Base-by-base conservation (phyloP, 2,888 invertebrate genomes). In the Ischnus inquisitorius region DNA sequence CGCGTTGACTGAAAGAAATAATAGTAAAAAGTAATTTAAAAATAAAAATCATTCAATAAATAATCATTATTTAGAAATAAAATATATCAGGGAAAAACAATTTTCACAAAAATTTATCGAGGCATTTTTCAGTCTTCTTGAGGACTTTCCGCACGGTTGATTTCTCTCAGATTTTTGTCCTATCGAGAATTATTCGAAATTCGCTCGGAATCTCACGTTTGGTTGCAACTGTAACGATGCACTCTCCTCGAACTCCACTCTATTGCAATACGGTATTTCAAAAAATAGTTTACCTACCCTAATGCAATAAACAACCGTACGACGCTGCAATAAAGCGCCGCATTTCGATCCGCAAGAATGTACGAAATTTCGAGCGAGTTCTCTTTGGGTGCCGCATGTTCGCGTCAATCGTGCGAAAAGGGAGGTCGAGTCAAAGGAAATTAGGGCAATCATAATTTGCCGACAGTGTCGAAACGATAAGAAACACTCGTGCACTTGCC, bases 371-470 rank as follows among this genome's bases (percentile, higher is more conserved):
- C 19, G n/a, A 22, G 54, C 54, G 54, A 54, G 19, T 54, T 54
- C 22, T 2, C 19, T 34, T 34, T 34, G 34, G 34, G 34, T 34
- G 8, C 1, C 22, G 54, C 54, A 54, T 19, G 46, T 67, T 67
- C 46, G 84, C 85, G 88, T 86, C 82, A 87, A 87, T 87, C 65
- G 65, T 71, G 34, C 46, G 76, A 19, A 16, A 57, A 25, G 19
- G 74, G 43, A 57, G 43, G 41, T 68, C 48, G 82, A 57, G 48
- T 67, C 19, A 71, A 71, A 41, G 86, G 87, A 90, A 89, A 90
- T 90, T 89, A 84, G 88, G 88, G 83, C 88, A 90, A 90, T 88
- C 86, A 89, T 89, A 90, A 90, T 90, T 90, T 89, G 86, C 89
- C 84, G 75, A 76, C 34, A 83, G 86, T 87, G 85, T 76, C 76